A percentile compares a stretch with the other conserved stretches of the same genome.
Evolutionary conservation across 1,140 invertebrate species (phyloP).

Genomic region (Melanaphis sacchari): DNA sequence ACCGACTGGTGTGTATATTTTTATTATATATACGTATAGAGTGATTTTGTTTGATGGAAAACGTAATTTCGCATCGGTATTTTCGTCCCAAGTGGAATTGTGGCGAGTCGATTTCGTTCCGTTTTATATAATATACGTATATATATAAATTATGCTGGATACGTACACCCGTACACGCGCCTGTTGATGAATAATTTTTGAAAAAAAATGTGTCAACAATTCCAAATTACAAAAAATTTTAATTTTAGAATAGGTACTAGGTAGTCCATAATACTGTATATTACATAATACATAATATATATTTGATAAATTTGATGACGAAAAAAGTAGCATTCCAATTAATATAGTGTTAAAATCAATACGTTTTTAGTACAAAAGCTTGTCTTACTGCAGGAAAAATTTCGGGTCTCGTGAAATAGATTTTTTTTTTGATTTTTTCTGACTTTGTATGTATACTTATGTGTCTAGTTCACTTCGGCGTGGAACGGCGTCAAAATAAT

Average conservation of each 20-base stretch:
- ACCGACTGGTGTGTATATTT: not conserved
- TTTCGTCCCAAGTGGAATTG: not conserved
- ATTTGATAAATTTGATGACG: not conserved
- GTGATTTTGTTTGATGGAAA: constrained; percentile 44
- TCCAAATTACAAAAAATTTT: not conserved
- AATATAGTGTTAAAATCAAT: not conserved
- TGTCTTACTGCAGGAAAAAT: not conserved
- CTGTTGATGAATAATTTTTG: not conserved
- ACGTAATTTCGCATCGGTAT: constrained; percentile 1
- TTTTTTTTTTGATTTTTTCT: too few species aligned
- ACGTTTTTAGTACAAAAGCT: not conserved
- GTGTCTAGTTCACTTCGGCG: too few species aligned
- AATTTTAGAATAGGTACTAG: not conserved
- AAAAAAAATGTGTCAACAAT: not conserved
- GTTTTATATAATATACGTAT: not conserved
- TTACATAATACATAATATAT: not conserved
- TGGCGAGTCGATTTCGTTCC: not conserved
- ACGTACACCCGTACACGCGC: not conserved
- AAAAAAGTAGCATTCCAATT: not conserved
- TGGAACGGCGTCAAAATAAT: too few species aligned
- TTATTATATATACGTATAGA: not conserved
- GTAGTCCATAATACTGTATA: not conserved
- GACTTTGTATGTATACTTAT: too few species aligned
- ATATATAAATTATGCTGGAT: not conserved
- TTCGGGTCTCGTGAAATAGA: too few species aligned